These are phyloP conservation scores for Cephalophus harveyi DNA, from an alignment of 2,113 vertebrate genomes.

Conservation along the genomic window DNA sequence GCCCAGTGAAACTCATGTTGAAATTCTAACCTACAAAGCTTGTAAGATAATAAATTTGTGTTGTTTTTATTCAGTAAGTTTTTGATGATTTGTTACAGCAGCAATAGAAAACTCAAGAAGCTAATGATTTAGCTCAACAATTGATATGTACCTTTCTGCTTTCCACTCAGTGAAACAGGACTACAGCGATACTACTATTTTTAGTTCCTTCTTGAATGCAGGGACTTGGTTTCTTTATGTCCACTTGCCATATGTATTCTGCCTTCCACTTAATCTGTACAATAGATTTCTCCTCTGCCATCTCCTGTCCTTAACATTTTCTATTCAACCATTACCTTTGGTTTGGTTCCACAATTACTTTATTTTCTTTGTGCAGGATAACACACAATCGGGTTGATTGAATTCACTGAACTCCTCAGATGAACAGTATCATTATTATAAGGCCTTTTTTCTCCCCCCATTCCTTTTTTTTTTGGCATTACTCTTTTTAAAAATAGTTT, in stretches of 20 bases:
- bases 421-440: background rate
- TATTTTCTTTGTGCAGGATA: background rate
- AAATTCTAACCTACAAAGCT: background rate
- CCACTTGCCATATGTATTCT: background rate
- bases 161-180: background rate
- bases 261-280: background rate
- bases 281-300: background rate
- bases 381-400: background rate
- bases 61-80: background rate
- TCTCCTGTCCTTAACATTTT: background rate
- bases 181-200: background rate
- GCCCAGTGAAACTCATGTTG: background rate
- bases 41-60: background rate
- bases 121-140: background rate
- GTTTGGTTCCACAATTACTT: background rate
- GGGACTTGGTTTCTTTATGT: background rate
- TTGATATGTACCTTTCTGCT: background rate
- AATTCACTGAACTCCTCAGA: background rate
- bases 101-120: background rate
- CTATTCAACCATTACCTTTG: background rate
- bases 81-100: constrained; percentile 8
- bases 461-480: background rate
- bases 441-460: background rate
- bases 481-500: background rate
- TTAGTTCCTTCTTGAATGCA: background rate